Evolutionary conservation across 2,888 invertebrate genomes (phyloP), one percentile per base, ranked within the genome.

Genomic region (Phalera bucephala): DNA sequence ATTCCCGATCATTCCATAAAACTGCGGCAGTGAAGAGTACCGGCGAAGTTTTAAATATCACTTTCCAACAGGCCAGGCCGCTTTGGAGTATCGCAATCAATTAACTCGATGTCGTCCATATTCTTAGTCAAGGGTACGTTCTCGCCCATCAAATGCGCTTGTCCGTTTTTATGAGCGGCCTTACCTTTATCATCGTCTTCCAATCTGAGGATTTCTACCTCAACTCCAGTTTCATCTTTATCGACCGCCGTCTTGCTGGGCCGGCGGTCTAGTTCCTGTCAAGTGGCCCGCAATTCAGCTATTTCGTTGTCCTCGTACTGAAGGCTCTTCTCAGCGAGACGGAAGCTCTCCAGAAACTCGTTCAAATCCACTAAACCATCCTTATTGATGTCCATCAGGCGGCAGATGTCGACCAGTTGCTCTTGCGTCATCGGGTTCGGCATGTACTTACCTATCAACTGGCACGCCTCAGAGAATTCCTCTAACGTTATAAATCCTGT

Each of bases 401-500:
- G 92, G 48, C 97, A 97, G 65, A 98, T 95, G 66, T 97, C 96
- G 22, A 94, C 90, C 40, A 97, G 91, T 70, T 97, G 95, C 28
- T 95, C 94, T 46, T 93, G 93, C 0, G 94, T 94, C 75, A 96
- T 93, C 1, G 94, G 93, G 45, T 94, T 93, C 1, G 95, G 94
- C 83, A 97, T 93, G 74, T 97, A n/a, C n/a, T n/a, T n/a, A n/a
- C n/a, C n/a, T n/a, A n/a, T n/a, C n/a, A n/a, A n/a, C n/a, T n/a
- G n/a, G n/a, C n/a, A 96, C 0, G 97, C 97, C 56, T 97, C 97
- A n/a, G 95, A 93, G 77, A 98, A 97, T 82, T 98, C 98, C n/a
- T n/a, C n/a, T n/a, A n/a, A n/a, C n/a, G n/a, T n/a, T n/a, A n/a
- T n/a, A n/a, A n/a, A n/a, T n/a, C n/a, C n/a, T n/a, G n/a, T n/a